These are phyloP conservation scores for Saimiri boliviensis DNA, from an alignment of 2,113 vertebrate species.

Conservation along the genomic window DNA sequence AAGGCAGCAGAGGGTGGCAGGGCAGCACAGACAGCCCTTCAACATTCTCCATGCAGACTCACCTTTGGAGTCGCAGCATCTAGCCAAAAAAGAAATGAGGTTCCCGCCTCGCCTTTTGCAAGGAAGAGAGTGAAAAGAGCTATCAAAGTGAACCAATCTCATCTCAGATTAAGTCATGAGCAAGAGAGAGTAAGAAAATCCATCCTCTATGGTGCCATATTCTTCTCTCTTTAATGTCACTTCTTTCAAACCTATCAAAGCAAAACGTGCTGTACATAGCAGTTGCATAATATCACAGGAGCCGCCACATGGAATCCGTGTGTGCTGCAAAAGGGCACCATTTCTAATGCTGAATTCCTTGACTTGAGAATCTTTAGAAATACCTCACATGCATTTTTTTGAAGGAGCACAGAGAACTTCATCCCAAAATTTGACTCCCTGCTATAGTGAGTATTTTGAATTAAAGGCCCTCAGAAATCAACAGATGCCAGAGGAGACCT, in stretches of 20 bases:
- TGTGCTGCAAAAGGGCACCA: neutral
- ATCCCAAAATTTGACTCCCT: neutral
- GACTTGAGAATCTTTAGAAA: neutral
- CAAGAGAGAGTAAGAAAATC: neutral
- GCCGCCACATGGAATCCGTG: fast-evolving
- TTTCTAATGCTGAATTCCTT: neutral
- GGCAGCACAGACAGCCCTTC: neutral
- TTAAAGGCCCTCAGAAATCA: neutral
- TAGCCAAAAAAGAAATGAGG: neutral
- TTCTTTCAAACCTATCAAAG: constrained; percentile 54
- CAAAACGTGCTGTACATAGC: neutral
- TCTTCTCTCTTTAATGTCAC: constrained; percentile 44
- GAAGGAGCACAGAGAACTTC: neutral
- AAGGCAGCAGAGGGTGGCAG: neutral
- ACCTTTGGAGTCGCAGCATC: neutral
- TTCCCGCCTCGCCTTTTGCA: neutral
- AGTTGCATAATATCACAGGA: neutral
- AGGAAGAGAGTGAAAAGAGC: neutral
- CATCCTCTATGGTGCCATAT: neutral
- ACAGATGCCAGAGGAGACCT: neutral
- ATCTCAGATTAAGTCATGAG: neutral
- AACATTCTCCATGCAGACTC: neutral
- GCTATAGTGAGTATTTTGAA: neutral
- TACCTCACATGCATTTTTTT: neutral
- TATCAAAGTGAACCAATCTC: neutral